phyloP scores from a whole-genome alignment of 2,113 vertebrate genomes.

The Alligator mississippiensis region DNA sequence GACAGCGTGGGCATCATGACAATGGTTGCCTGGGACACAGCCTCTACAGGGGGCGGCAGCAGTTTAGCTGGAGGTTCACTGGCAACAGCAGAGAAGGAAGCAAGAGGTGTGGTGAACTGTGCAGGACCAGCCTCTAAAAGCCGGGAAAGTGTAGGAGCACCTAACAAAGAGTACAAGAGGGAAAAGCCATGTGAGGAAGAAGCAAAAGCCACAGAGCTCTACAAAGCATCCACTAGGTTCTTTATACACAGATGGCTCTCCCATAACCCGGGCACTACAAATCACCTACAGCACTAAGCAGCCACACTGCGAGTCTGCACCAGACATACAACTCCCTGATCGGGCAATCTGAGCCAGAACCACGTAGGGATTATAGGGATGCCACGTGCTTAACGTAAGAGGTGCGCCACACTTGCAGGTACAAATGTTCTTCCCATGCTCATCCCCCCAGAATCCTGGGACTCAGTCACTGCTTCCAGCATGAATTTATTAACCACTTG shows the following conservation, averaged over 20 bases:
- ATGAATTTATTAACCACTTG: constrained; percentile 10
- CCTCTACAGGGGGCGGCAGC: constrained; percentile 82
- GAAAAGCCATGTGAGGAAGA: constrained; percentile 78
- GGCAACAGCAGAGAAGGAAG: constrained; percentile 90
- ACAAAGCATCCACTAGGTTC: constrained; percentile 57
- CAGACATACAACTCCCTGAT: neutral
- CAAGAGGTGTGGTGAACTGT: constrained; percentile 91
- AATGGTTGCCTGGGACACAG: constrained; percentile 83
- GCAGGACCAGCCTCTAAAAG: constrained; percentile 95
- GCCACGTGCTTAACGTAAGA: neutral
- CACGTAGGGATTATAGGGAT: neutral
- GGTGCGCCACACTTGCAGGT: constrained; percentile 38
- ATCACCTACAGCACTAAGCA: neutral
- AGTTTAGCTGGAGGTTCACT: constrained; percentile 87
- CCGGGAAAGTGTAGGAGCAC: constrained; percentile 97
- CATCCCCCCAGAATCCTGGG: neutral
- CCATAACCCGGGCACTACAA: constrained; percentile 14
- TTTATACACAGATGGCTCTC: constrained; percentile 16
- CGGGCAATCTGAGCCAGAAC: neutral
- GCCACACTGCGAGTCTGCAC: neutral
- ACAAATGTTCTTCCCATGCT: constrained; percentile 26
- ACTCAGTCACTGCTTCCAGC: neutral
- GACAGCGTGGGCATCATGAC: constrained; percentile 87
- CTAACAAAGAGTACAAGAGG: constrained; percentile 83
- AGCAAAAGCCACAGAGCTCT: constrained; percentile 68